These are phyloP conservation scores for Pseudorhiza aurosa DNA, from an alignment of 30 jellyfish, hydroid and myxozoan genomes.

Conservation along the genomic window DNA sequence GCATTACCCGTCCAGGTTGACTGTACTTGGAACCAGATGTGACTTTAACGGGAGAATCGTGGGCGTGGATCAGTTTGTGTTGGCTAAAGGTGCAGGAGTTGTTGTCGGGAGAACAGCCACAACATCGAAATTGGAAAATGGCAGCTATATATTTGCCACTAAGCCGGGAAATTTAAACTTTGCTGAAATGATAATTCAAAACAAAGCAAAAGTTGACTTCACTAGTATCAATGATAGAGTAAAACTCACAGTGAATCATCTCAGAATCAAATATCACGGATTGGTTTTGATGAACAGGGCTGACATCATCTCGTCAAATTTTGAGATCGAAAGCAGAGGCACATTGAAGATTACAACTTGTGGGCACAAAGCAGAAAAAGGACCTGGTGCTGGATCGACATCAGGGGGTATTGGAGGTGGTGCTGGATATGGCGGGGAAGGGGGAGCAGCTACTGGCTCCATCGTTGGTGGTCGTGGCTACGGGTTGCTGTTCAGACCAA, in stretches of 20 bases:
- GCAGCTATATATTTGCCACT: constrained; percentile 21
- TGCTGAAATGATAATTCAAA: constrained; percentile 36
- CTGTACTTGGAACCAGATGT: constrained; percentile 67
- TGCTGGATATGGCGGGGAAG: constrained; percentile 76
- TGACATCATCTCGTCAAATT: constrained; percentile 1
- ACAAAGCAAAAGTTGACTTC: constrained; percentile 42
- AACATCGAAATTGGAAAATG: constrained; percentile 58
- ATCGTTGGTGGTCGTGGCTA: constrained; percentile 35
- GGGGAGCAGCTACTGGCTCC: constrained; percentile 39
- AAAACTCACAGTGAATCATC: constrained; percentile 28
- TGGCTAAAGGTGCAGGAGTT: constrained; percentile 66
- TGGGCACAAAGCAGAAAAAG: constrained; percentile 37
- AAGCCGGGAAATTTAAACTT: constrained; percentile 53
- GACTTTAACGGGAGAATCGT: constrained; percentile 21
- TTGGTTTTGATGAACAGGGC: constrained; percentile 25
- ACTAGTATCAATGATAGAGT: constrained; percentile 18
- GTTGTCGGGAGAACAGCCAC: constrained; percentile 31
- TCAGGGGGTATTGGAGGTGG: constrained; percentile 41
- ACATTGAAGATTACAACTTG: neutral
- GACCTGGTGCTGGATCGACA: constrained; percentile 56
- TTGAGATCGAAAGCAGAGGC: constrained; percentile 62
- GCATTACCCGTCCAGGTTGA: constrained; percentile 58
- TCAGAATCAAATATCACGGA: constrained; percentile 50
- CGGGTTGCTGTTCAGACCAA: constrained; percentile 55
- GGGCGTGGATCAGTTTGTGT: constrained; percentile 45